A percentile compares a stretch with the other conserved stretches of the same genome.
Evolutionary conservation across 1,140 invertebrate species (phyloP).

Genomic region (Megalopta genalis): DNA sequence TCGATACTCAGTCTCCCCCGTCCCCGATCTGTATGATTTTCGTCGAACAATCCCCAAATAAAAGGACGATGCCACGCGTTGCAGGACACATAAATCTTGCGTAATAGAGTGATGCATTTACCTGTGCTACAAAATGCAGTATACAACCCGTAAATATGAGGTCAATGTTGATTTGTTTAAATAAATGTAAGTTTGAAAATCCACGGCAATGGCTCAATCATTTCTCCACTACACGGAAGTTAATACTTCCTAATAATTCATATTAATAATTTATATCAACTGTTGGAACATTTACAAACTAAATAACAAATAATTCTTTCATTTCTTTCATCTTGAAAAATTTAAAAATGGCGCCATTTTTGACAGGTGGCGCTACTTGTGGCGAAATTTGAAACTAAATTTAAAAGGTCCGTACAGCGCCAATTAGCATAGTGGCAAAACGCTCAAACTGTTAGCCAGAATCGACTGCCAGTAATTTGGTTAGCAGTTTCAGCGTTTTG

Average conservation of each 20-base stretch:
- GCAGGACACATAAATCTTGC: constrained; percentile 75
- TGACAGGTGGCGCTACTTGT: no score
- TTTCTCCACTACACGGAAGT: background rate
- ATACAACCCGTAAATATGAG: constrained; percentile 79
- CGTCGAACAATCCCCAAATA: constrained; percentile 57
- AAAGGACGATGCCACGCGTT: constrained; percentile 64
- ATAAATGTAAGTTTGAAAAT: constrained; percentile 80
- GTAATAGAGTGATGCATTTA: constrained; percentile 74
- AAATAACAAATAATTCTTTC: background rate
- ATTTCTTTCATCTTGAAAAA: no score
- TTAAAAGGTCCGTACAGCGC: no score
- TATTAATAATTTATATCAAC: background rate
- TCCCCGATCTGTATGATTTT: constrained; percentile 57
- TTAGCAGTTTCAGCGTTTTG: no score
- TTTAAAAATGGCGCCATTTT: no score
- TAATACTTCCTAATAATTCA: background rate
- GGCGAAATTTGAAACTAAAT: no score
- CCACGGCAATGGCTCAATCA: constrained; percentile 17
- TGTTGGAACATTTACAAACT: background rate
- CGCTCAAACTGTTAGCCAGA: no score
- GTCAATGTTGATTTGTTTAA: constrained; percentile 81
- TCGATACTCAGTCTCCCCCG: constrained; percentile 57
- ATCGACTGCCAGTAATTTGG: no score
- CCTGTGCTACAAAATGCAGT: constrained; percentile 77
- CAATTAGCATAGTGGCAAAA: no score